These are phyloP conservation scores for Maniola hyperantus DNA, from an alignment of 2,888 invertebrate species.

Conservation along the genomic window DNA sequence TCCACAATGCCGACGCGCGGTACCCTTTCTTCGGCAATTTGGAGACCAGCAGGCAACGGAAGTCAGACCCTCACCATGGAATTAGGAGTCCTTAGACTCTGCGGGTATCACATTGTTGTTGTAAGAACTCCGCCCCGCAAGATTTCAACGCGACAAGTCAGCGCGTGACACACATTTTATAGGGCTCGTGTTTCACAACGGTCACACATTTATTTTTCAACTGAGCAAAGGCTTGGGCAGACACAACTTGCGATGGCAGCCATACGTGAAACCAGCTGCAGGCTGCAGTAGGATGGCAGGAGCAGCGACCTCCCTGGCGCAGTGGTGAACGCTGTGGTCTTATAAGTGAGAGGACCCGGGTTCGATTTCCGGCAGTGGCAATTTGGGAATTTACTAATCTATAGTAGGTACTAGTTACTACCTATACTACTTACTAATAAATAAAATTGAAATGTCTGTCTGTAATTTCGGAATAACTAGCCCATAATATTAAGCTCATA, in stretches of 20 bases:
- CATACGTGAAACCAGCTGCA: too few relatives aligned
- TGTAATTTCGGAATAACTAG: too few relatives aligned
- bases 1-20: constrained; percentile 71
- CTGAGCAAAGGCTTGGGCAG: background rate
- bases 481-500: too few relatives aligned
- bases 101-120: constrained; percentile 68
- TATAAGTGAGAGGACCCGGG: too few relatives aligned
- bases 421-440: too few relatives aligned
- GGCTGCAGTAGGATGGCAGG: too few relatives aligned
- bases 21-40: constrained; percentile 81
- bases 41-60: constrained; percentile 77
- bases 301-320: too few relatives aligned
- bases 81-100: constrained; percentile 72
- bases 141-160: constrained; percentile 56
- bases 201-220: constrained; percentile 24
- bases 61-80: constrained; percentile 68
- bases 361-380: too few relatives aligned
- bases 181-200: constrained; percentile 43
- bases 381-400: too few relatives aligned
- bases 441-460: too few relatives aligned
- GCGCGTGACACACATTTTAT: constrained; percentile 74
- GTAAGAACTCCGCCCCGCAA: constrained; percentile 71
- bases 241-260: background rate
- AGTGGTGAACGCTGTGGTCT: too few relatives aligned
- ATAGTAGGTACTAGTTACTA: too few relatives aligned